Percentiles rank a stretch among this genome's conserved stretches.
phyloP scores from a whole-genome alignment of 2,797 vertebrate genomes.

The Artibeus jamaicensis region DNA sequence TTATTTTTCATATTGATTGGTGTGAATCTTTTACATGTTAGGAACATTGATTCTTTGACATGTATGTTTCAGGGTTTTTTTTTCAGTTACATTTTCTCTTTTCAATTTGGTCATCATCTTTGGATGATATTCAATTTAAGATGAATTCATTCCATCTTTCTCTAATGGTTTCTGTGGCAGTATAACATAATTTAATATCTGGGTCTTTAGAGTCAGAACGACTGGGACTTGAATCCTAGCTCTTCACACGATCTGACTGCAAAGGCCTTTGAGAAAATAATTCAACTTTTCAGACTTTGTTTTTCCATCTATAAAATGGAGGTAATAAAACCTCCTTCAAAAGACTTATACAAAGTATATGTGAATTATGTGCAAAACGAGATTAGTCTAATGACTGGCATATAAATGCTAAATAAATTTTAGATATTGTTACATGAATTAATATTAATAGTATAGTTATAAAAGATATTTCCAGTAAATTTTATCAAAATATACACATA shows the following conservation, averaged over 20 bases:
- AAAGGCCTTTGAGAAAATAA: slow-evolving; percentile 37
- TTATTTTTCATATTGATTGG: neutral
- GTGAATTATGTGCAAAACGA: neutral
- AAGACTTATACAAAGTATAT: neutral
- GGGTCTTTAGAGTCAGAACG: neutral
- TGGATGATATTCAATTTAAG: neutral
- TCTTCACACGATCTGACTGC: neutral
- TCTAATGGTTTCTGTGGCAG: neutral
- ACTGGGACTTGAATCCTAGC: neutral
- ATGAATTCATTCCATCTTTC: neutral
- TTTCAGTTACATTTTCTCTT: neutral
- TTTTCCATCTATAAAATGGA: neutral
- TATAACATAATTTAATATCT: neutral
- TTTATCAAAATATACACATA: slow-evolving; percentile 3
- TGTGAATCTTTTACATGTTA: neutral
- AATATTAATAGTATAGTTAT: slow-evolving; percentile 17
- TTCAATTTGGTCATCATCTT: neutral
- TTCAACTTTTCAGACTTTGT: slow-evolving; percentile 11
- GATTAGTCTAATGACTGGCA: neutral
- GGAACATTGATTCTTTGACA: slow-evolving; percentile 8
- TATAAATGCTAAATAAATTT: slow-evolving; percentile 18
- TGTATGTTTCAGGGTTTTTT: neutral
- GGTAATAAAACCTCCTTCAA: neutral
- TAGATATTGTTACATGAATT: slow-evolving; percentile 6
- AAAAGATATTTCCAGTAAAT: neutral